phyloP scores from a whole-genome alignment of 2,888 invertebrate genomes.

The Caenorhabditis angaria region DNA sequence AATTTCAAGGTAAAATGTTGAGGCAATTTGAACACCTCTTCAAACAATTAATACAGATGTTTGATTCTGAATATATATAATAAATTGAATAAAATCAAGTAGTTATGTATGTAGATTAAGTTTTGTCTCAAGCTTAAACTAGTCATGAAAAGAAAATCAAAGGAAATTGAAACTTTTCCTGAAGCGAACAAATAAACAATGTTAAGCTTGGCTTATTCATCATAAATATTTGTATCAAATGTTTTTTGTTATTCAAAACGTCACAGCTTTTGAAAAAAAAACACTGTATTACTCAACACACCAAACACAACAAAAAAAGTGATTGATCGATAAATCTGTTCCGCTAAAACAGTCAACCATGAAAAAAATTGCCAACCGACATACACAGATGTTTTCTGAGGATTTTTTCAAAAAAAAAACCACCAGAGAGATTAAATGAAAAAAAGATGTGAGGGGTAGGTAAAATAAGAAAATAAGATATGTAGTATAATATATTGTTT shows the following conservation, averaged over 20 bases:
- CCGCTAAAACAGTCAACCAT: neutral
- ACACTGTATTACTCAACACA: neutral
- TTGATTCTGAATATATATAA: neutral
- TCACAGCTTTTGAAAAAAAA: neutral
- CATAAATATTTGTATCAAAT: too few species aligned
- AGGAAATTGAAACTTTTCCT: too few species aligned
- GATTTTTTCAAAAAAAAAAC: neutral
- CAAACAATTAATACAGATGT: conserved; percentile 1
- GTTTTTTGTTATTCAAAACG: neutral
- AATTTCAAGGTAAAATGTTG: conserved; percentile 4
- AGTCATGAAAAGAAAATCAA: too few species aligned
- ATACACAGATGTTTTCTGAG: neutral
- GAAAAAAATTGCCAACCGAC: neutral
- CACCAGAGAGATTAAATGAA: neutral
- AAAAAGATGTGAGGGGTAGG: neutral
- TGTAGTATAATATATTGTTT: conserved; percentile 2
- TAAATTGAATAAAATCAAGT: neutral
- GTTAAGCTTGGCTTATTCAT: too few species aligned
- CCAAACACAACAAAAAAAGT: neutral
- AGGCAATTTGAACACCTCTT: conserved; percentile 4
- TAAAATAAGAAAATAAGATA: neutral
- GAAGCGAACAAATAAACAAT: too few species aligned
- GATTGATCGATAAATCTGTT: neutral
- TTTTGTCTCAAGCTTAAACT: neutral
- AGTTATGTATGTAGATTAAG: too few species aligned